Evolutionary conservation across 2,888 invertebrate genomes (phyloP).

Genomic region (Campoplex nolae): DNA sequence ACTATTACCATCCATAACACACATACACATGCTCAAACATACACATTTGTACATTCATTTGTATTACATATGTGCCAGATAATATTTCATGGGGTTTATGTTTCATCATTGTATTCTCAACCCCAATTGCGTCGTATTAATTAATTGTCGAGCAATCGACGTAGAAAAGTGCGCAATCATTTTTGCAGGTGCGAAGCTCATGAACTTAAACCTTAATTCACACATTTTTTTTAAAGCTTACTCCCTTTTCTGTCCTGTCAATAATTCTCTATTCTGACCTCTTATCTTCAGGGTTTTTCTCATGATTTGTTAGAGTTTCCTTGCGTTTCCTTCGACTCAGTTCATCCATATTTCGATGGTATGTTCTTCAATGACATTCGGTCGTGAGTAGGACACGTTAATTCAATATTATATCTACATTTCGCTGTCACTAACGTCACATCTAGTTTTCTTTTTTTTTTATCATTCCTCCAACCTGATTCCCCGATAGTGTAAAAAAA

Average conservation of each 20-base stretch:
- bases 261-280: neutral
- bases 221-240: neutral
- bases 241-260: neutral
- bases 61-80: slow-evolving; percentile 23
- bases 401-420: neutral
- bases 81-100: neutral
- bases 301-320: no score
- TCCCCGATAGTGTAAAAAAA: neutral
- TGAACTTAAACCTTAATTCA: neutral
- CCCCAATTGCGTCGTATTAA: slow-evolving; percentile 35
- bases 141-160: slow-evolving; percentile 54
- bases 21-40: slow-evolving; percentile 14
- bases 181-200: slow-evolving; percentile 40
- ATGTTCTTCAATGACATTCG: neutral
- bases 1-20: slow-evolving; percentile 47
- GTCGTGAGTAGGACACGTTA: neutral
- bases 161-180: slow-evolving; percentile 20
- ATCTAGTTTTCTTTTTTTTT: neutral
- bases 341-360: neutral
- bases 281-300: neutral
- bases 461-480: neutral
- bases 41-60: slow-evolving; percentile 10
- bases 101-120: neutral
- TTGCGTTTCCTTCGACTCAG: no score
- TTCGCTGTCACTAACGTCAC: slow-evolving; percentile 35